Base-by-base conservation (phyloP, 1,140 invertebrate genomes). In the Oedothorax gibbosus region DNA sequence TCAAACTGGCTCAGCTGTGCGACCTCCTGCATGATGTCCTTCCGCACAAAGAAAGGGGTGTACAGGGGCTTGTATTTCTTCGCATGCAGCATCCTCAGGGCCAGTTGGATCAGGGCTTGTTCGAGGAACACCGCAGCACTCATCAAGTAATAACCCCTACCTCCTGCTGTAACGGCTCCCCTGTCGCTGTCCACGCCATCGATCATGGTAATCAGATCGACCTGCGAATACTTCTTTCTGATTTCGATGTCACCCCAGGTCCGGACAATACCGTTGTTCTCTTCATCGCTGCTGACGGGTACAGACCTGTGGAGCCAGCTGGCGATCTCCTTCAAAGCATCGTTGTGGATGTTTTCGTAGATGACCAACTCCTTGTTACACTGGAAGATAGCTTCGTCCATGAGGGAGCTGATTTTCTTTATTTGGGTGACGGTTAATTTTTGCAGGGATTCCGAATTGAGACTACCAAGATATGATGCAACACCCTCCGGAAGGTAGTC, bases 1-100 rank as follows among this genome's bases (percentile, higher is more conserved):
- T 99, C 99, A 91, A 99, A 99, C 91, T 99, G 99, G 50, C 96
- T 98, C 6, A 99, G 91, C 90, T 99, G 99, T 1, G 99, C 99
- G 9, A 99, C n/a, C 93, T 99, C 97, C 91, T 98, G 96, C 97
- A 99, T 99, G 0, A 97, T 94, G 89, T 99, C 97, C 91, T 99
- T 99, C 35, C 94, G 93, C 98, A 99, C 99, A 89, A 99, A 99
- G 90, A 99, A 99, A 9, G 98, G 99, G 7, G 98, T 98, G 88
- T 99, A 99, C 0, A 99, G 90, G 6, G 98, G n/a, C n/a, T 93
- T 94, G 89, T 96, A 99, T 3, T 94, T 94, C 88, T 95, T 96
- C n/a, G 93, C 92, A 65, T 93, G 91, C 4, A 99, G 90, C 88
- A 94, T 93, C 68, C 88, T 92, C 49, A 99, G 91, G 8, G 98